Evolutionary conservation across 2,797 vertebrate genomes (phyloP).

Genomic region (Euphonia xanthogaster): DNA sequence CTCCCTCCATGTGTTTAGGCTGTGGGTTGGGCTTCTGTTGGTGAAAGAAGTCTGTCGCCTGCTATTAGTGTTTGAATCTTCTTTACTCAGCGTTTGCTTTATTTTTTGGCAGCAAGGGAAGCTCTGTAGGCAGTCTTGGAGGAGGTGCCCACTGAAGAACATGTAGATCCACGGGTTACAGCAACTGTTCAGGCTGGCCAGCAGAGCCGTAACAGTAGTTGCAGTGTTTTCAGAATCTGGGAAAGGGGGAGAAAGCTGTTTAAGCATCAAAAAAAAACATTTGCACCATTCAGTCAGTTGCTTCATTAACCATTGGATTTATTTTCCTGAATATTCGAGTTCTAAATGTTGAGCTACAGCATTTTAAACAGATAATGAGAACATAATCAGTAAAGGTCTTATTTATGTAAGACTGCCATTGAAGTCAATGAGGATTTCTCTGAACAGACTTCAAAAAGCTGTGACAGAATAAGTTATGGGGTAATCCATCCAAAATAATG

Average conservation of each 20-base stretch:
- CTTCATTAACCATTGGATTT: neutral
- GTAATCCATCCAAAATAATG: neutral
- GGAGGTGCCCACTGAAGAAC: slow-evolving; percentile 96
- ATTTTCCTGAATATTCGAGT: neutral
- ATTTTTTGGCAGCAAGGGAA: slow-evolving; percentile 81
- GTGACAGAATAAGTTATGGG: neutral
- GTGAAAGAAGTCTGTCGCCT: slow-evolving; percentile 87
- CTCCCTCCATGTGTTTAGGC: slow-evolving; percentile 82
- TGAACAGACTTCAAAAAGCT: neutral
- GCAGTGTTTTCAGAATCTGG: slow-evolving; percentile 91
- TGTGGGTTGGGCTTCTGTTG: slow-evolving; percentile 85
- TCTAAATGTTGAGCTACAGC: neutral
- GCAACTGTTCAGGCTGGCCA: slow-evolving; percentile 96
- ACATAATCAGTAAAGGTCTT: neutral
- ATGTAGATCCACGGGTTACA: slow-evolving; percentile 99
- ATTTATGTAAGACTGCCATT: neutral
- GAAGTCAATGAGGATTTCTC: neutral
- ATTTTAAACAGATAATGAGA: neutral
- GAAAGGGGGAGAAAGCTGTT: neutral
- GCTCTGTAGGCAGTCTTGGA: slow-evolving; percentile 89
- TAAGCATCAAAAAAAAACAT: neutral
- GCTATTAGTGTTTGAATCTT: slow-evolving; percentile 89
- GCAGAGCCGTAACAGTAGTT: slow-evolving; percentile 87
- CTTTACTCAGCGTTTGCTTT: slow-evolving; percentile 82
- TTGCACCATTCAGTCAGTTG: neutral